Percentiles rank a stretch among this genome's conserved stretches.
Conservation (phyloP, 2,888 invertebrate species). For the Sarcophaga variegata region DNA sequence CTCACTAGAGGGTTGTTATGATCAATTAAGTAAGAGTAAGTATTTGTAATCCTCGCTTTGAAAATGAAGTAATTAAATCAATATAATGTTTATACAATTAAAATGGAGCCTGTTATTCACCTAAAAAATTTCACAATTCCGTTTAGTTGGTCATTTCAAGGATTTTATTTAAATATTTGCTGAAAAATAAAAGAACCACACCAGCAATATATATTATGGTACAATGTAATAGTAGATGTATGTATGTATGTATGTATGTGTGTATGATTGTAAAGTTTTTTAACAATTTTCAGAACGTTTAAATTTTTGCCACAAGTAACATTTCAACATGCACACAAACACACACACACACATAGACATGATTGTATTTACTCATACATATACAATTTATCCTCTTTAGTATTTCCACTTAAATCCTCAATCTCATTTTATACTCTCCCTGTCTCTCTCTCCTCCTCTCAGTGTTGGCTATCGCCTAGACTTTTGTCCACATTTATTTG, state of each 20-base stretch:
- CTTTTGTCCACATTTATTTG: slow-evolving; percentile 60
- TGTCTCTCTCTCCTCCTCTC: background rate
- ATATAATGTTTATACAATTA: too few species aligned
- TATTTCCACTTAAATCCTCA: slow-evolving; percentile 48
- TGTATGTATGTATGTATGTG: slow-evolving; percentile 2
- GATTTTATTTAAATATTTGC: slow-evolving; percentile 24
- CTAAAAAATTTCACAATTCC: too few species aligned
- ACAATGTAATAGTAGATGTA: too few species aligned
- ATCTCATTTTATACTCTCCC: slow-evolving; percentile 20
- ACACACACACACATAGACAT: slow-evolving; percentile 25
- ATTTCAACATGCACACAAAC: slow-evolving; percentile 33
- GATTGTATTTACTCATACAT: background rate
- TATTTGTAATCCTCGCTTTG: too few species aligned
- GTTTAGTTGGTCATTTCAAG: slow-evolving; percentile 38
- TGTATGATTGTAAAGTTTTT: background rate
- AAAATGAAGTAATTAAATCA: too few species aligned
- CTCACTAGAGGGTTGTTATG: too few species aligned
- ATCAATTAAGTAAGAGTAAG: too few species aligned
- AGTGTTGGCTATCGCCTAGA: background rate
- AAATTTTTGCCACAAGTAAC: slow-evolving; percentile 66
- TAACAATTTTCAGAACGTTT: slow-evolving; percentile 67
- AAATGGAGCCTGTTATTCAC: too few species aligned
- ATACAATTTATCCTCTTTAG: slow-evolving; percentile 58
- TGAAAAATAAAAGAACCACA: background rate
- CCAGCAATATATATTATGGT: too few species aligned